A percentile compares a stretch with the other conserved stretches of the same genome.
Evolutionary conservation across 2,888 invertebrate genomes (phyloP).

Genomic region (Pseudococcus longispinus): DNA sequence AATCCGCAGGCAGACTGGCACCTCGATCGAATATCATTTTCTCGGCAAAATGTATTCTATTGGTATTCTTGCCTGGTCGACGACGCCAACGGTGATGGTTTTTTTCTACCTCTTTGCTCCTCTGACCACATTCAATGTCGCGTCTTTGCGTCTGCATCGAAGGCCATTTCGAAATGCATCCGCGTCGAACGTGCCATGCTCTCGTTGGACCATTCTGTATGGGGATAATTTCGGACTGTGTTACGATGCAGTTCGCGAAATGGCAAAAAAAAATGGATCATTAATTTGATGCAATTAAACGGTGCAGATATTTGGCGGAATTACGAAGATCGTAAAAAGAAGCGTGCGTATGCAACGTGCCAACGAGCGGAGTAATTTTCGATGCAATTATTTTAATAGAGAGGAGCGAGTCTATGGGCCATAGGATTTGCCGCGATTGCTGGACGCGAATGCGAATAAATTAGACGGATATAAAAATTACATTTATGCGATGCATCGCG

Average conservation of each 20-base stretch:
- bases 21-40: slow-evolving; percentile 21
- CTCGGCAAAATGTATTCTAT: not conserved
- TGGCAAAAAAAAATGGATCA: not conserved
- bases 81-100: not conserved
- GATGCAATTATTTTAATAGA: not conserved
- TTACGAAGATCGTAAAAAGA: not conserved
- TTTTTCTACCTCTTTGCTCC: not conserved
- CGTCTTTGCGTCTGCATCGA: slow-evolving; percentile 7
- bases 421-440: not conserved
- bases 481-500: slow-evolving; percentile 34
- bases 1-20: slow-evolving; percentile 27
- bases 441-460: slow-evolving; percentile 32
- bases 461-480: slow-evolving; percentile 25
- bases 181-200: not conserved
- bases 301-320: not conserved
- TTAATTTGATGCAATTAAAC: not conserved
- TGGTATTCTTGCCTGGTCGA: not conserved
- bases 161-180: slow-evolving; percentile 13
- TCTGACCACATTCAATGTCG: not conserved
- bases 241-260: not conserved
- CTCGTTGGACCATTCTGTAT: not conserved
- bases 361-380: not conserved
- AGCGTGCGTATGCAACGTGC: not conserved
- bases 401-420: not conserved
- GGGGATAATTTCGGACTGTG: not conserved